Base-by-base conservation (phyloP, 1,140 invertebrate genomes). In the Drosophila serrata region DNA sequence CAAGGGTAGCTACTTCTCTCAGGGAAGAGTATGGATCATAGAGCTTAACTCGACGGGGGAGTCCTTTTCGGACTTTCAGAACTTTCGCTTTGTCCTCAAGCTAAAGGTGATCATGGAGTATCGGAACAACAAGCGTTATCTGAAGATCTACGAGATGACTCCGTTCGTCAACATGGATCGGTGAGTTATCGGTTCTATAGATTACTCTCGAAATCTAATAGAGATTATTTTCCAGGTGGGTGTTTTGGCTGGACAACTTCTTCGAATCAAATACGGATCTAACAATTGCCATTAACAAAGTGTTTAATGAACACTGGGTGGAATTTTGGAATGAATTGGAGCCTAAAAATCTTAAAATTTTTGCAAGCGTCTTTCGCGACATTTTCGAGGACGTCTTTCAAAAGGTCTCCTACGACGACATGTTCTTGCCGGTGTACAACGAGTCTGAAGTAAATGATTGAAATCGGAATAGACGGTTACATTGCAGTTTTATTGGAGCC, bases 261-360 rank as follows among this genome's bases (percentile, higher is more conserved):
- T 82, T 82, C 13, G 43, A 43, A 1, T 67, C 75, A 1, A 87
- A 87, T 19, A 56, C 64, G 27, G 82, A 87, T 51, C 4, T 86
- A n/a, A 67, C 82, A 12, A 64, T 79, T 29, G 62, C 67, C 9
- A 15, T 87, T 5, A 87, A 87, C 45, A 53, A 73, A 5, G 48
- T 87, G 4, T 64, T 87, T 19, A 87, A 87, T 35, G 7, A 6
- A 3, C 65, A 86, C 43, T 86, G 82, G 82, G 31, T 86, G 8
- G 79, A 82, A 15, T 76, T 87, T 40, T 87, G 82, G 82, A 87
- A 87, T 48, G 82, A 87, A 17, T 35, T 87, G 48, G 82, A 87
- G 33, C 82, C 82, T 4, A 33, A 3, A 2, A 67, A 87, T 15
- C 33, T 82, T 4, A 33, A 24, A 17, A 56, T 68, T 40, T 87